Conservation (phyloP, 2,888 invertebrate species). For the Icerya purchasi region DNA sequence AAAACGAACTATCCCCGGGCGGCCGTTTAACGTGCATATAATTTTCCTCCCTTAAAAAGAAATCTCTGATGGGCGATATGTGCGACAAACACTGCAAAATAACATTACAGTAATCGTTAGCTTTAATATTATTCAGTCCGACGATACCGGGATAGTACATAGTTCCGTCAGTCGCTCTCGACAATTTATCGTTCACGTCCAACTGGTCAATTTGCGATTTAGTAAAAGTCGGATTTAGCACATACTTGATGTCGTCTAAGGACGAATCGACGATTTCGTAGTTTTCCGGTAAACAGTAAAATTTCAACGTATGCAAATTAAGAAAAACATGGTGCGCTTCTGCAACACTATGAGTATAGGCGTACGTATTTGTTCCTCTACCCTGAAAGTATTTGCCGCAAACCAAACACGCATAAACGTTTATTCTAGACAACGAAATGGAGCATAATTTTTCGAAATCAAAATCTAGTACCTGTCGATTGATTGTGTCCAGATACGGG, state of each 20-base stretch:
- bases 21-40: conserved; percentile 74
- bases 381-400: conserved; percentile 98
- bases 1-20: conserved; percentile 82
- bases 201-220: conserved; percentile 57
- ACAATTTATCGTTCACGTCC: conserved; percentile 62
- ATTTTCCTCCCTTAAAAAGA: conserved; percentile 82
- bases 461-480: conserved; percentile 88
- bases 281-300: conserved; percentile 97
- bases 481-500: conserved; percentile 95
- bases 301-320: conserved; percentile 86
- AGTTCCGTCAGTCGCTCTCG: conserved; percentile 86
- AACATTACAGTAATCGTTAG: conserved; percentile 99
- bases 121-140: conserved; percentile 96
- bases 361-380: conserved; percentile 91
- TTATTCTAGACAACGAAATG: conserved; percentile 88
- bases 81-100: conserved; percentile 86
- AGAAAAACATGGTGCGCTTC: conserved; percentile 95
- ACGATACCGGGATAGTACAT: conserved; percentile 95
- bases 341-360: conserved; percentile 95
- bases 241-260: conserved; percentile 94
- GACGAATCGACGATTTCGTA: conserved; percentile 96
- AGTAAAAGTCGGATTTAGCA: conserved; percentile 88
- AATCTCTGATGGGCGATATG: conserved; percentile 82
- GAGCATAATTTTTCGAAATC: conserved; percentile 99
- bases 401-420: conserved; percentile 96